These are phyloP conservation scores for Rallus limicola DNA, from an alignment of 2,113 vertebrate genomes.

Conservation along the genomic window DNA sequence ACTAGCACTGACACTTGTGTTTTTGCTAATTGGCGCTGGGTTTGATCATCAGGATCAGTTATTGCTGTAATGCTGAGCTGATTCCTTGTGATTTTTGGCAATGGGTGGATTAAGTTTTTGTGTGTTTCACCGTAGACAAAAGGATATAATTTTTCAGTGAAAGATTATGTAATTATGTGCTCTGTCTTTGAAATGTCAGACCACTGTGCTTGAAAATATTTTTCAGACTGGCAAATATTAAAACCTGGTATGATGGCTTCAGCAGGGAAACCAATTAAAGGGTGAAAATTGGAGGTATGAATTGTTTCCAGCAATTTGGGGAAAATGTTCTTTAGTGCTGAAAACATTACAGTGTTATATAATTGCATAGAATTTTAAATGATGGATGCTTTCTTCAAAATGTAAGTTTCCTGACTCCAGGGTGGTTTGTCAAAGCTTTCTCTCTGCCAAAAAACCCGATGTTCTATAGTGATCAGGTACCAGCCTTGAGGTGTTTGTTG, in stretches of 20 bases:
- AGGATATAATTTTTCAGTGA: not conserved
- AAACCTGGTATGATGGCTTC: not conserved
- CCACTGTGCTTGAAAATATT: not conserved
- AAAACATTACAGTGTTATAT: not conserved
- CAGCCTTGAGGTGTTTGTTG: not conserved
- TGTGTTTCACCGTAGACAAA: not conserved
- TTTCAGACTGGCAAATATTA: not conserved
- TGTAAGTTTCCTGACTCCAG: not conserved
- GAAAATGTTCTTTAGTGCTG: not conserved
- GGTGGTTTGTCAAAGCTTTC: constrained; percentile 4
- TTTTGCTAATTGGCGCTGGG: not conserved
- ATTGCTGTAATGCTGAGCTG: not conserved
- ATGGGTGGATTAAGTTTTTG: not conserved
- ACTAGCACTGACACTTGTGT: not conserved
- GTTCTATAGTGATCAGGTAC: not conserved
- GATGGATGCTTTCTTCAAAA: not conserved
- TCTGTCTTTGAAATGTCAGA: not conserved
- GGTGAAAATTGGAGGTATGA: constrained; percentile 7
- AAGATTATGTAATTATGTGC: not conserved
- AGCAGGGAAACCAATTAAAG: constrained; percentile 23
- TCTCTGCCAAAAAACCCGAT: not conserved
- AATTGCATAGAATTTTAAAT: constrained; percentile 33
- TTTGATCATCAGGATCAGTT: not conserved
- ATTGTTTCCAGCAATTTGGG: not conserved
- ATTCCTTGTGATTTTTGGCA: not conserved